Percentiles rank a stretch among this genome's conserved stretches.
These are phyloP conservation scores for Alcis repandata DNA, from an alignment of 2,888 invertebrate species.

Conservation along the genomic window DNA sequence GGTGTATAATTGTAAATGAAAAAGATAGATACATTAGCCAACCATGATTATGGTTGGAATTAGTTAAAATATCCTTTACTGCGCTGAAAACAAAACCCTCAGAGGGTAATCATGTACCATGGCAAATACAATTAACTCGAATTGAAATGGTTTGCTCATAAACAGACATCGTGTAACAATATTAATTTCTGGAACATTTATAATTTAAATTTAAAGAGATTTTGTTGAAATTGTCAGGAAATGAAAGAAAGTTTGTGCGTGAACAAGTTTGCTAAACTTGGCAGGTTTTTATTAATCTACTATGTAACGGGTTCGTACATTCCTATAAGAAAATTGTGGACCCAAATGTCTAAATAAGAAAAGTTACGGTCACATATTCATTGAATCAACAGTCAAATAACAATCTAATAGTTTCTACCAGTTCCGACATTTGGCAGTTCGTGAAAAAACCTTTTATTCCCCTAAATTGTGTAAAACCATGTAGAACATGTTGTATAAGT, in stretches of 20 bases:
- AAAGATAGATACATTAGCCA: background rate
- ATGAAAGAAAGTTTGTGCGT: background rate
- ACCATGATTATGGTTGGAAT: conserved; percentile 12
- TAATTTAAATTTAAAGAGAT: conserved; percentile 19
- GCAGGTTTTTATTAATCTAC: too few relatives aligned
- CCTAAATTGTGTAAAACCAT: conserved; percentile 63
- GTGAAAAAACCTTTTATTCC: conserved; percentile 37
- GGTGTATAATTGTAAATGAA: background rate
- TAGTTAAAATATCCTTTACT: conserved; percentile 49
- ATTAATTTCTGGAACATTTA: conserved; percentile 53
- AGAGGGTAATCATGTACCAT: conserved; percentile 60
- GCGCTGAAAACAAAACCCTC: conserved; percentile 58
- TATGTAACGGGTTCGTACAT: too few relatives aligned
- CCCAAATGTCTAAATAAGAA: background rate
- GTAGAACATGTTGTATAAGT: conserved; percentile 70
- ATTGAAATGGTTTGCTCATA: conserved; percentile 66
- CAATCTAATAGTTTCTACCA: conserved; percentile 4
- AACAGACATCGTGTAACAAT: conserved; percentile 60
- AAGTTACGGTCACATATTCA: background rate
- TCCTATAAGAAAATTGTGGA: background rate
- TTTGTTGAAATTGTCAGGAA: background rate
- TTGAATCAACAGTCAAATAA: background rate
- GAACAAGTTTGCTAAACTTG: background rate
- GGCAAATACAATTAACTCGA: conserved; percentile 67
- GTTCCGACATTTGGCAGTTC: conserved; percentile 9